Percentiles rank a stretch among this genome's conserved stretches.
Conservation (phyloP, 2,888 invertebrate species). For the Tinea trinotella region DNA sequence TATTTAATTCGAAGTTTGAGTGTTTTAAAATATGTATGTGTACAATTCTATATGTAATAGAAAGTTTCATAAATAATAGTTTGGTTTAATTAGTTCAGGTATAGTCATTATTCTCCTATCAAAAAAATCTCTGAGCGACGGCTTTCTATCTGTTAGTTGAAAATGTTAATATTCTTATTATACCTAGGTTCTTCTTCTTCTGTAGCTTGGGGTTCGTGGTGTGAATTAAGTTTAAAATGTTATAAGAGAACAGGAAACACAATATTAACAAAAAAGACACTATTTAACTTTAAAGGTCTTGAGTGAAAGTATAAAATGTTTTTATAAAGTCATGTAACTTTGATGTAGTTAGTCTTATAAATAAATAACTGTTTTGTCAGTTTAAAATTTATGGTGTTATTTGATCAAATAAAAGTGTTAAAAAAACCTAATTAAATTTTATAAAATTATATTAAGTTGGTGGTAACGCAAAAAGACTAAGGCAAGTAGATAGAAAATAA, state of each 20-base stretch:
- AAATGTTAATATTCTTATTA: not conserved
- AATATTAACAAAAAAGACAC: not conserved
- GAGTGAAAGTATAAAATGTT: not conserved
- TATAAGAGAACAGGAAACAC: not conserved
- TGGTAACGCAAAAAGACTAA: conserved; percentile 27
- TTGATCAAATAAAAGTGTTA: not conserved
- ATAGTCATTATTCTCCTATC: no score
- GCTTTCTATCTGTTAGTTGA: not conserved
- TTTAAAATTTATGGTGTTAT: not conserved
- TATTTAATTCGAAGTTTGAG: no score
- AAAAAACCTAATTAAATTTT: not conserved
- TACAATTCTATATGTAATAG: no score
- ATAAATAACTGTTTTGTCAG: not conserved
- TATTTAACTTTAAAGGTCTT: no score
- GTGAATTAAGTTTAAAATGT: not conserved
- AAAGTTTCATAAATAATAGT: no score
- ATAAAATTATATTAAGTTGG: not conserved
- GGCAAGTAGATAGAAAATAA: conserved; percentile 54
- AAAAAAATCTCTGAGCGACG: no score
- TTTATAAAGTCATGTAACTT: not conserved
- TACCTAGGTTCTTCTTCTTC: conserved; percentile 12
- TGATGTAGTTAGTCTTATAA: conserved; percentile 1
- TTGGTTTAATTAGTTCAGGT: no score
- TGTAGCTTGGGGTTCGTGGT: not conserved
- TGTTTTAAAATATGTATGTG: no score